Conservation (phyloP, 2,797 vertebrate genomes). For the Chloroceryle amazona region DNA sequence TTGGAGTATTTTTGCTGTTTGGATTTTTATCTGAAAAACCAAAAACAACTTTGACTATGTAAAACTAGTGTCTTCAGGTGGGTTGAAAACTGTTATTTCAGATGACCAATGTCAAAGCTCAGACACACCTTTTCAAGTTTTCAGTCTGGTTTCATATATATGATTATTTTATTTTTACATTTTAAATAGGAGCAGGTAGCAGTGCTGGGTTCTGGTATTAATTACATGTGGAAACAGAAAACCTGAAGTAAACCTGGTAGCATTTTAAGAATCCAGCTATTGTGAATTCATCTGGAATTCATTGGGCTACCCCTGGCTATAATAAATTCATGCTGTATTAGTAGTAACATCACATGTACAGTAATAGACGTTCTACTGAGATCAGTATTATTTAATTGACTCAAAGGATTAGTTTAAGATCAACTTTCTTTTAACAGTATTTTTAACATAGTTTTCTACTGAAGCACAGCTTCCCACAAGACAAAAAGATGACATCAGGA, state of each 20-base stretch:
- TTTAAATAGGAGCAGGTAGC: slow-evolving; percentile 22
- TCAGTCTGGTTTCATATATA: neutral
- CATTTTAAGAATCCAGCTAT: slow-evolving; percentile 69
- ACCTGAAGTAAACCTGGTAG: slow-evolving; percentile 57
- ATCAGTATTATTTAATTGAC: slow-evolving; percentile 66
- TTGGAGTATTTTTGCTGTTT: neutral
- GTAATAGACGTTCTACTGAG: slow-evolving; percentile 67
- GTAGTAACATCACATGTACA: slow-evolving; percentile 51
- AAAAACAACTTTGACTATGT: neutral
- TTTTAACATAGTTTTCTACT: slow-evolving; percentile 12
- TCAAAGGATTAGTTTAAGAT: slow-evolving; percentile 65
- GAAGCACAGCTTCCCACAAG: neutral
- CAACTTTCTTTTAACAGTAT: slow-evolving; percentile 38
- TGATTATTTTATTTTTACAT: neutral
- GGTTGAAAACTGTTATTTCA: neutral
- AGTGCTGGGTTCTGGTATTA: slow-evolving; percentile 41
- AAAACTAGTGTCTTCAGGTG: neutral
- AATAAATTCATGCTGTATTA: slow-evolving; percentile 71
- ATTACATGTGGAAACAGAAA: slow-evolving; percentile 59
- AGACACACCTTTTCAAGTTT: neutral
- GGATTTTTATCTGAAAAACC: neutral
- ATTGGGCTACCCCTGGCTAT: slow-evolving; percentile 46
- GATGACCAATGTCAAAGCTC: neutral
- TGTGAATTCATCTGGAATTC: slow-evolving; percentile 67
- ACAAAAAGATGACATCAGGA: slow-evolving; percentile 1